Conservation (phyloP, 2,888 invertebrate species). For the Magallana nippona region DNA sequence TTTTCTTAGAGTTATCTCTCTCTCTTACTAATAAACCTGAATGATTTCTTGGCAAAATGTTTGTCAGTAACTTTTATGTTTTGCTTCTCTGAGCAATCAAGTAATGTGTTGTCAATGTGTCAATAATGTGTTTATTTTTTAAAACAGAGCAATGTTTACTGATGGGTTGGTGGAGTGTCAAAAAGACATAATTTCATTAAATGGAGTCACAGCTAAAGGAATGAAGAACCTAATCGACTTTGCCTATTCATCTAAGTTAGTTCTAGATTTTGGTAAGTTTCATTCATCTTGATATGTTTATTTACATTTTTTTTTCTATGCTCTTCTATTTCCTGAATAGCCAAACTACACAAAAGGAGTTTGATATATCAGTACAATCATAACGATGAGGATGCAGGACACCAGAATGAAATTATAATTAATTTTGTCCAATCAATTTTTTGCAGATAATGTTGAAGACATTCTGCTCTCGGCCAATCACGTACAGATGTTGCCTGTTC, state of each 20-base stretch:
- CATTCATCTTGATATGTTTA: too few species aligned
- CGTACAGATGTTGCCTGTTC: slow-evolving; percentile 85
- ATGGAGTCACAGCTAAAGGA: slow-evolving; percentile 86
- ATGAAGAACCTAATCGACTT: slow-evolving; percentile 85
- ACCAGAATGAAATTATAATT: background rate
- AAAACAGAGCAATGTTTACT: slow-evolving; percentile 86
- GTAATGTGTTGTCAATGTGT: too few species aligned
- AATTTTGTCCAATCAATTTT: slow-evolving; percentile 24
- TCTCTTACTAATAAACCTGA: too few species aligned
- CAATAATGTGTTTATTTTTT: too few species aligned
- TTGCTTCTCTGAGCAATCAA: too few species aligned
- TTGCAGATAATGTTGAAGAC: slow-evolving; percentile 84
- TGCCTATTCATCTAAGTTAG: slow-evolving; percentile 85
- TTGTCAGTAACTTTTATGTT: too few species aligned
- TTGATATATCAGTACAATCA: background rate
- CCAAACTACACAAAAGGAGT: too few species aligned
- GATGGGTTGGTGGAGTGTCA: slow-evolving; percentile 86
- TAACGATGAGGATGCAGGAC: background rate
- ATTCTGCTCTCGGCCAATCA: slow-evolving; percentile 87
- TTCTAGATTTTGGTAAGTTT: slow-evolving; percentile 82
- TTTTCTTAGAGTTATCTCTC: too few species aligned
- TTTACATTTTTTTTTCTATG: too few species aligned
- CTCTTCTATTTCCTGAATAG: too few species aligned
- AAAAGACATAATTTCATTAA: slow-evolving; percentile 85
- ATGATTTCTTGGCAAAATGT: too few species aligned